Percentiles rank a stretch among this genome's conserved stretches.
phyloP scores from a whole-genome alignment of 1,140 invertebrate genomes.

The Aphidius gifuensis region DNA sequence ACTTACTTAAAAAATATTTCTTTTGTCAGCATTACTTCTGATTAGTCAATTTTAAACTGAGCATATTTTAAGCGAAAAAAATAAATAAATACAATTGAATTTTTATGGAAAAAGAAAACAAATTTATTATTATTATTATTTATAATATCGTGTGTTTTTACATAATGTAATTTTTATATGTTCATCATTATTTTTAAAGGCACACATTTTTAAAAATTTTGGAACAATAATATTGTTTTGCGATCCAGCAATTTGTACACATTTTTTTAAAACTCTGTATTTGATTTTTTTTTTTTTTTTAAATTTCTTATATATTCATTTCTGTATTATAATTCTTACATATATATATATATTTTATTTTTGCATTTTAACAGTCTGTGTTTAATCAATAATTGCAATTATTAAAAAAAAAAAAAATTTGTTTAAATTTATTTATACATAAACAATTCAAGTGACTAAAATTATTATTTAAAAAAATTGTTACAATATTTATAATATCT shows the following conservation, averaged over 20 bases:
- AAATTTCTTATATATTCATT: no score
- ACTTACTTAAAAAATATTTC: no score
- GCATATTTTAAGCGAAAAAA: background rate
- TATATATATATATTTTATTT: conserved; percentile 8
- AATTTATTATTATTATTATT: conserved; percentile 43
- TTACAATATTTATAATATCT: conserved; percentile 27
- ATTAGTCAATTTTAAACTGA: no score
- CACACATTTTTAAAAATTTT: conserved; percentile 44
- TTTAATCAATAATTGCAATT: conserved; percentile 16
- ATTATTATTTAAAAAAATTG: conserved; percentile 8
- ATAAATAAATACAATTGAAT: background rate
- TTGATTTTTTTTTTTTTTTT: conserved; percentile 4
- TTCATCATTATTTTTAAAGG: conserved; percentile 54
- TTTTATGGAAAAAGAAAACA: conserved; percentile 43
- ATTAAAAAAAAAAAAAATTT: conserved; percentile 14
- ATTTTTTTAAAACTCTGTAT: conserved; percentile 5
- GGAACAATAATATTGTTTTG: conserved; percentile 15
- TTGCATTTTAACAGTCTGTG: conserved; percentile 13
- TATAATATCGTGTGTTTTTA: conserved; percentile 50
- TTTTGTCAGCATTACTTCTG: no score
- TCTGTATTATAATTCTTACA: conserved; percentile 2
- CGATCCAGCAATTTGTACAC: conserved; percentile 3
- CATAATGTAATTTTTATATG: conserved; percentile 38
- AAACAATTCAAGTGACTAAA: conserved; percentile 15
- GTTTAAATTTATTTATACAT: conserved; percentile 14